Evolutionary conservation across 2,888 invertebrate genomes (phyloP).

Genomic region (Acanthacorydalis orientalis): DNA sequence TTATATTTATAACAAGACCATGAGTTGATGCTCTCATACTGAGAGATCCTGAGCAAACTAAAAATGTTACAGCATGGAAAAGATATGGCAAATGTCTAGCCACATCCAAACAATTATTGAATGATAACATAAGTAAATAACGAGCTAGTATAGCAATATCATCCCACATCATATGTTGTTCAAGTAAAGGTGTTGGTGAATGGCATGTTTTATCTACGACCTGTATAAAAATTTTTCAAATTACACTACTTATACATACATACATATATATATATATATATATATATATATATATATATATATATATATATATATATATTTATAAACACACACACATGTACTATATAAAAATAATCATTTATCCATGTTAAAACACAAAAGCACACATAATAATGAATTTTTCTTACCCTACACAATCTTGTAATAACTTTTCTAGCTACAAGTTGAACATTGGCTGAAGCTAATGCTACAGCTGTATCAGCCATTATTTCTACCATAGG

Average conservation of each 20-base stretch:
- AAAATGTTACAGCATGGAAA: slow-evolving; percentile 91
- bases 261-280: background rate
- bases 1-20: slow-evolving; percentile 93
- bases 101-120: slow-evolving; percentile 96
- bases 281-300: background rate
- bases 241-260: too few species aligned
- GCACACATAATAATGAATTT: too few species aligned
- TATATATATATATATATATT: too few species aligned
- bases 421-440: slow-evolving; percentile 93
- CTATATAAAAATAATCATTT: too few species aligned
- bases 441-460: slow-evolving; percentile 89
- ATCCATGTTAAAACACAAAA: too few species aligned
- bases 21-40: slow-evolving; percentile 95
- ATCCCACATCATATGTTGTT: slow-evolving; percentile 92
- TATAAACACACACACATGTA: too few species aligned
- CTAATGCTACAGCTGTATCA: slow-evolving; percentile 91
- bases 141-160: slow-evolving; percentile 92
- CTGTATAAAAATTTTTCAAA: slow-evolving; percentile 21
- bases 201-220: slow-evolving; percentile 86
- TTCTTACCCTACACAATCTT: slow-evolving; percentile 64
- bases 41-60: slow-evolving; percentile 88
- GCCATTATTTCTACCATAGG: slow-evolving; percentile 97
- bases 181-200: slow-evolving; percentile 79
- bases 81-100: slow-evolving; percentile 89
- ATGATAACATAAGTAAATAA: slow-evolving; percentile 92